A percentile compares a stretch with the other conserved stretches of the same genome.
phyloP scores from a whole-genome alignment of 2,888 invertebrate genomes.

The Timandra comae region DNA sequence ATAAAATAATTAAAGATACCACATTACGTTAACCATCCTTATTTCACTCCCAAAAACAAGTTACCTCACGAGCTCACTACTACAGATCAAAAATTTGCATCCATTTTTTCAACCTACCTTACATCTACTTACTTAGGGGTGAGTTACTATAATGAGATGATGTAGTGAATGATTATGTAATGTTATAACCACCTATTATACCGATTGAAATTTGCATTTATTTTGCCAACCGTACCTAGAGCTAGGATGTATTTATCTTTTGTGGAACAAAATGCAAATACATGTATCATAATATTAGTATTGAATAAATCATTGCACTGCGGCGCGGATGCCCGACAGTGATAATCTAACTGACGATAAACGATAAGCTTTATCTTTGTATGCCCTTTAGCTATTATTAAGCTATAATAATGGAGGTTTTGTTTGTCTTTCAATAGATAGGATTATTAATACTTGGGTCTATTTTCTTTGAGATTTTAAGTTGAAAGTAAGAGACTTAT shows the following conservation, averaged over 20 bases:
- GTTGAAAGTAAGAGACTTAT: conserved; percentile 1
- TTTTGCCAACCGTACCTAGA: background rate
- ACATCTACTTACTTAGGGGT: too few species aligned
- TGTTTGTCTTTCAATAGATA: background rate
- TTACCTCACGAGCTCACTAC: too few species aligned
- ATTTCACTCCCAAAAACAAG: too few species aligned
- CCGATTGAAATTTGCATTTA: too few species aligned
- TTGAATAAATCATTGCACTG: conserved; percentile 46
- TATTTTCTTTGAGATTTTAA: background rate
- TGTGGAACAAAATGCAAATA: conserved; percentile 50
- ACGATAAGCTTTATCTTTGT: conserved; percentile 39
- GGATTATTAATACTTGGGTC: too few species aligned
- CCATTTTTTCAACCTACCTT: too few species aligned
- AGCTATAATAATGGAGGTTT: background rate
- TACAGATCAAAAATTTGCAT: too few species aligned
- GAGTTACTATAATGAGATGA: too few species aligned
- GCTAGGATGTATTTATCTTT: conserved; percentile 18
- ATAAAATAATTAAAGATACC: too few species aligned
- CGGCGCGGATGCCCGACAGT: conserved; percentile 42
- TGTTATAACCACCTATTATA: too few species aligned
- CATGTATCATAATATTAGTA: conserved; percentile 48
- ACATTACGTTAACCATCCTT: too few species aligned
- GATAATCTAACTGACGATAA: conserved; percentile 51
- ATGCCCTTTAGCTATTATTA: conserved; percentile 10
- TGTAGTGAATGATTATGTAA: too few species aligned